Evolutionary conservation across 2,113 vertebrate genomes (phyloP).

Genomic region (Vombatus ursinus): DNA sequence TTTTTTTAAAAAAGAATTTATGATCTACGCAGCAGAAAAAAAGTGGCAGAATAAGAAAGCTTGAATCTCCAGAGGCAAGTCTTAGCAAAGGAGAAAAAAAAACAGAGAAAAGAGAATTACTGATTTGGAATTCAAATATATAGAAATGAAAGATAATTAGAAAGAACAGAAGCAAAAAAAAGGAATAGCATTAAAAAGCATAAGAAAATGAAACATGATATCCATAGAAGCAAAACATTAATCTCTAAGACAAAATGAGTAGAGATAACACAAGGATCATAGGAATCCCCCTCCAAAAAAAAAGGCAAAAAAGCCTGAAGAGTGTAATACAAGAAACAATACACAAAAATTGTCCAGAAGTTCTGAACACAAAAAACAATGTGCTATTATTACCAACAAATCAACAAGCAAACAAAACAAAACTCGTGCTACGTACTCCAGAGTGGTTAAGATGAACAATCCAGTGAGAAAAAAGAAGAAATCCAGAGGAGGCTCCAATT

Average conservation of each 20-base stretch:
- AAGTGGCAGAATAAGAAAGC: not conserved
- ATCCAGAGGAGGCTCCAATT: not conserved
- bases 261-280: not conserved
- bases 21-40: not conserved
- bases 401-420: not conserved
- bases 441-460: not conserved
- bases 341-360: not conserved
- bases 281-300: not conserved
- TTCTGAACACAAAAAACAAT: not conserved
- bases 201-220: no score
- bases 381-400: not conserved
- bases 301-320: not conserved
- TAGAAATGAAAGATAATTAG: not conserved
- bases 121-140: not conserved
- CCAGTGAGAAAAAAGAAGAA: not conserved
- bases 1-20: not conserved
- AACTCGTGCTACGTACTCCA: not conserved
- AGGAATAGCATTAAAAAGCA: not conserved
- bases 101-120: not conserved
- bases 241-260: no score
- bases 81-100: no score
- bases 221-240: no score
- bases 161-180: not conserved
- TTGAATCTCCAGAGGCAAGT: no score
- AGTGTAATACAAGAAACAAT: not conserved